Conservation (phyloP, 1,140 invertebrate species). For the Ips typographus region DNA sequence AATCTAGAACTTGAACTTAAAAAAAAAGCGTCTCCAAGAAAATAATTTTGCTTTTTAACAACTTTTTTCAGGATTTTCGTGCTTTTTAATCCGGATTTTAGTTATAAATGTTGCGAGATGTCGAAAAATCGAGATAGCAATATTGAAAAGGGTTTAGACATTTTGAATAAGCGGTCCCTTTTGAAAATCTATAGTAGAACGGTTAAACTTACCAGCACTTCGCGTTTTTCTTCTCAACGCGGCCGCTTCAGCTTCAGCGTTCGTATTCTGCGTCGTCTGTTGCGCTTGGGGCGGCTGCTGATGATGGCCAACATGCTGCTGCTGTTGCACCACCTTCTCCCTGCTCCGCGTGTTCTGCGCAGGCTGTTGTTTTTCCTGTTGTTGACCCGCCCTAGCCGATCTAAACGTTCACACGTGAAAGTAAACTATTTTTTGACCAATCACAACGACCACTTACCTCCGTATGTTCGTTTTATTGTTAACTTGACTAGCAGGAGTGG, state of each 20-base stretch:
- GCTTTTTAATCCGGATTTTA: no score
- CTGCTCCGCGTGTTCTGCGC: slow-evolving; percentile 49
- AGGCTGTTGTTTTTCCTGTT: slow-evolving; percentile 35
- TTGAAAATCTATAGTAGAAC: no score
- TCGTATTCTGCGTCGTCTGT: slow-evolving; percentile 4
- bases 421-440: background rate
- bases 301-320: slow-evolving; percentile 1
- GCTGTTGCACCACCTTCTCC: slow-evolving; percentile 30
- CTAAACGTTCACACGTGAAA: slow-evolving; percentile 7
- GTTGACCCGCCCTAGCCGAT: slow-evolving; percentile 23
- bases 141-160: no score
- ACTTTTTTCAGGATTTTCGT: no score
- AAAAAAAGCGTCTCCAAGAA: no score
- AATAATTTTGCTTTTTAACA: no score
- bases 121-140: no score
- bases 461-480: slow-evolving; percentile 37
- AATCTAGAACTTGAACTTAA: no score
- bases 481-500: slow-evolving; percentile 34
- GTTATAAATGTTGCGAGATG: no score
- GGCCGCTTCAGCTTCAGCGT: slow-evolving; percentile 42
- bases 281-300: background rate
- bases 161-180: no score
- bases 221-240: slow-evolving; percentile 61
- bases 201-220: slow-evolving; percentile 59
- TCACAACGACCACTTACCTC: slow-evolving; percentile 16